phyloP scores from a whole-genome alignment of 2,113 vertebrate genomes.

The Suncus etruscus region DNA sequence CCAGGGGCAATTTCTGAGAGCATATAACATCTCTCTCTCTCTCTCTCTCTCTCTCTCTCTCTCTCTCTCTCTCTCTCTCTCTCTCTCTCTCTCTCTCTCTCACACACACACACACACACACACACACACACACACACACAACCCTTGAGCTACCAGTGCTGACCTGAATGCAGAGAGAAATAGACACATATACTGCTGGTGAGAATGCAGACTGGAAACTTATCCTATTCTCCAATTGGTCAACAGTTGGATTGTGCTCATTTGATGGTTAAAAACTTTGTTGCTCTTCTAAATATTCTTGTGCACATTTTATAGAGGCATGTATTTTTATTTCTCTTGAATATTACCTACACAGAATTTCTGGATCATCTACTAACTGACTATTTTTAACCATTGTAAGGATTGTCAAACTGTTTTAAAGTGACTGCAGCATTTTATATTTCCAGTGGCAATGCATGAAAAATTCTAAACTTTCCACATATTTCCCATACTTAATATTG shows the following conservation, averaged over 20 bases:
- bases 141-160: too few species aligned
- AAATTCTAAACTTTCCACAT: not conserved
- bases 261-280: not conserved
- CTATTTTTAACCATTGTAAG: conserved; percentile 35
- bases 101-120: too few species aligned
- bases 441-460: not conserved
- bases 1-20: too few species aligned
- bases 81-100: too few species aligned
- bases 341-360: not conserved
- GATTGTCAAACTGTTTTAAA: not conserved
- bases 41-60: too few species aligned
- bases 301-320: not conserved
- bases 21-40: too few species aligned
- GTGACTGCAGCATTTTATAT: conserved; percentile 9
- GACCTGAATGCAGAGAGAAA: too few species aligned
- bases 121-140: too few species aligned
- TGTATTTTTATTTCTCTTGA: conserved; percentile 23
- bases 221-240: not conserved
- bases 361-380: not conserved
- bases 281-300: not conserved
- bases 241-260: not conserved
- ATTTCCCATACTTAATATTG: not conserved
- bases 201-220: not conserved
- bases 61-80: too few species aligned
- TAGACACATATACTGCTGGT: too few species aligned